These are phyloP conservation scores for Heliconius melpomene DNA, from an alignment of 1,140 invertebrate genomes.

Conservation along the genomic window DNA sequence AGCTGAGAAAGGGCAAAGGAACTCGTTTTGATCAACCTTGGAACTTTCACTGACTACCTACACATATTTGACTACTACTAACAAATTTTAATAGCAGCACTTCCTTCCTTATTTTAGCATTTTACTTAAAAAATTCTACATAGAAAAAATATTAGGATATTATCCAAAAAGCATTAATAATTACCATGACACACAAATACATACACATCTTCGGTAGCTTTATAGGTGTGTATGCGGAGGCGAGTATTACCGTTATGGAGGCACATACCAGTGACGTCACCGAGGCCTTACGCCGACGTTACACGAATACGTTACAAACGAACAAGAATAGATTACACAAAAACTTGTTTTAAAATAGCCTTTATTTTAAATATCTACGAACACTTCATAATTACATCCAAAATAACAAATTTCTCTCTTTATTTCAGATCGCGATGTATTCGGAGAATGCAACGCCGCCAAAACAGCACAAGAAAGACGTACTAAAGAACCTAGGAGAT, in stretches of 20 bases:
- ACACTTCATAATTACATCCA: not conserved
- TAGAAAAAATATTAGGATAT: not conserved
- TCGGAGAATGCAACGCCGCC: conserved; percentile 64
- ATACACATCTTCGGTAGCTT: conserved; percentile 39
- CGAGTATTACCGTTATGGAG: conserved; percentile 78
- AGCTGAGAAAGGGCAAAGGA: conserved; percentile 78
- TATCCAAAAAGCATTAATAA: not conserved
- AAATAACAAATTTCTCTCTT: conserved; percentile 35
- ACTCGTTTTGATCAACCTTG: conserved; percentile 76
- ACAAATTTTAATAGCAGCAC: conserved; percentile 18
- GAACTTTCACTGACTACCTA: conserved; percentile 79
- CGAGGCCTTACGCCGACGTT: conserved; percentile 71
- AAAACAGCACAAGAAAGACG: conserved; percentile 59
- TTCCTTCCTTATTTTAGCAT: conserved; percentile 29
- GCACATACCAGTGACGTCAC: conserved; percentile 79
- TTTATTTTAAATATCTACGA: conserved; percentile 21
- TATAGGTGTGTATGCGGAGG: conserved; percentile 65
- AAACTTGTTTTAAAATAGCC: conserved; percentile 28
- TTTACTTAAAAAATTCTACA: not conserved
- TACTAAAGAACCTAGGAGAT: conserved; percentile 82
- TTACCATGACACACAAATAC: conserved; percentile 52
- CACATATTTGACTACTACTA: conserved; percentile 52
- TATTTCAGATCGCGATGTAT: conserved; percentile 78
- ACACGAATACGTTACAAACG: conserved; percentile 70
- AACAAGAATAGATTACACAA: conserved; percentile 52